Conservation (phyloP, 2,113 vertebrate species). For the Ageneiosus marmoratus region DNA sequence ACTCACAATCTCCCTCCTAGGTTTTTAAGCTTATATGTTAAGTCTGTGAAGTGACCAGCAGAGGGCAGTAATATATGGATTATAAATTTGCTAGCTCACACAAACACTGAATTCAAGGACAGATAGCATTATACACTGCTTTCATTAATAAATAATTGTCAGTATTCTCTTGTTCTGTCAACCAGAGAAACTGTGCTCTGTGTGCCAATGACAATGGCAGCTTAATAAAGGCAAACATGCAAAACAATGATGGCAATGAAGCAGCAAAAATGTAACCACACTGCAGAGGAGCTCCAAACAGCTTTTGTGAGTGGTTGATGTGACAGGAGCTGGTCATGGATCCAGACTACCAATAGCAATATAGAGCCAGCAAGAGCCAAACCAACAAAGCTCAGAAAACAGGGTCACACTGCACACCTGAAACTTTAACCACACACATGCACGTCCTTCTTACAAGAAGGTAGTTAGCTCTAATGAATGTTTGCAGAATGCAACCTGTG, state of each 20-base stretch:
- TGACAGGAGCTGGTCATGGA: slow-evolving; percentile 29
- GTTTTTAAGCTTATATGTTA: background rate
- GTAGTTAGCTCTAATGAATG: background rate
- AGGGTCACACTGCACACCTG: background rate
- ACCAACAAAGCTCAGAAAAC: slow-evolving; percentile 31
- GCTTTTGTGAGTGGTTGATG: slow-evolving; percentile 74
- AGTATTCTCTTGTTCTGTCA: slow-evolving; percentile 54
- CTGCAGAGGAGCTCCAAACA: slow-evolving; percentile 96
- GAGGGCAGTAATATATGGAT: slow-evolving; percentile 37
- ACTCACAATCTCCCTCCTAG: background rate
- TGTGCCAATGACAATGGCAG: slow-evolving; percentile 64
- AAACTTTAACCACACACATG: slow-evolving; percentile 1
- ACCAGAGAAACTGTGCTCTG: slow-evolving; percentile 61
- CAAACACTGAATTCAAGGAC: background rate
- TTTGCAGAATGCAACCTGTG: slow-evolving; percentile 17
- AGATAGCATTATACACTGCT: background rate
- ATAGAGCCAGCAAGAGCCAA: slow-evolving; percentile 30
- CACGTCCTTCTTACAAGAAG: background rate
- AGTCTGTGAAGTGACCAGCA: slow-evolving; percentile 16
- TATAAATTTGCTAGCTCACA: slow-evolving; percentile 14
- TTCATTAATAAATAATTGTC: background rate
- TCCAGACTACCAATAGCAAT: slow-evolving; percentile 24
- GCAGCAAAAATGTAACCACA: slow-evolving; percentile 89
- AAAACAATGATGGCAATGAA: slow-evolving; percentile 76
- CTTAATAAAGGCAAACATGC: slow-evolving; percentile 66